Base-by-base conservation (phyloP, 2,888 invertebrate species). In the Euplexia lucipara region DNA sequence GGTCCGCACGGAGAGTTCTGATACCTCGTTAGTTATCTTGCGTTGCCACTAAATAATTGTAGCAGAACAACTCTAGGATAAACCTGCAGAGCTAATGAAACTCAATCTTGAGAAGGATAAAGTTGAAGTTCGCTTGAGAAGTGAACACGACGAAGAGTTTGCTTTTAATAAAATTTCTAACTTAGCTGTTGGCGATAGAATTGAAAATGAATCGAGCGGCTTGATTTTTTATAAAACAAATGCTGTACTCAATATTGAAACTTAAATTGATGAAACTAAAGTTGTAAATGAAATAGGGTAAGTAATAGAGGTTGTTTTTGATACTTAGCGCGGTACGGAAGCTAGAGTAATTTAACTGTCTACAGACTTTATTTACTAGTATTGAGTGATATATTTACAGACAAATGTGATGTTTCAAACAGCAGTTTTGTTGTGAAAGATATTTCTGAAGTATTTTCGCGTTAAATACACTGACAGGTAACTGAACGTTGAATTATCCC, bases 11-110 rank as follows among this genome's bases (percentile, higher is more conserved):
- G 91, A 92, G 85, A 84, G 85, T 86, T 89, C 87, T 91, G 91
- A 91, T 93, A 92, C 93, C 92, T 93, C 92, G 92, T 93, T 93
- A 94, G 89, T 92, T 92, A 93, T 91, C 89, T 90, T 86, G 86
- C 86, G 84, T 86, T 85, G 88, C 88, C 84, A 88, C 88, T 92
- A 92, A 92, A 92, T 93, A 93, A 93, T 92, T 94, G 92, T 93
- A 92, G 91, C 91, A 91, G 81, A 86, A 87, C 80, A 82, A 81
- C 78, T 83, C 69, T 69, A 65, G 53, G 39, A 74, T 57, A 4
- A 32, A 44, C 22, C 5, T 32, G 30, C 59, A 70, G 56, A 67
- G 18, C 20, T 86, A 78, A 72, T 62, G 57, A 30, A 81, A 84
- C 80, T 66, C 59, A 78, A 78, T 53, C 0, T 20, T n/a, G 2